Evolutionary conservation across 1,140 invertebrate genomes (phyloP).

Genomic region (Drosophila albomicans): DNA sequence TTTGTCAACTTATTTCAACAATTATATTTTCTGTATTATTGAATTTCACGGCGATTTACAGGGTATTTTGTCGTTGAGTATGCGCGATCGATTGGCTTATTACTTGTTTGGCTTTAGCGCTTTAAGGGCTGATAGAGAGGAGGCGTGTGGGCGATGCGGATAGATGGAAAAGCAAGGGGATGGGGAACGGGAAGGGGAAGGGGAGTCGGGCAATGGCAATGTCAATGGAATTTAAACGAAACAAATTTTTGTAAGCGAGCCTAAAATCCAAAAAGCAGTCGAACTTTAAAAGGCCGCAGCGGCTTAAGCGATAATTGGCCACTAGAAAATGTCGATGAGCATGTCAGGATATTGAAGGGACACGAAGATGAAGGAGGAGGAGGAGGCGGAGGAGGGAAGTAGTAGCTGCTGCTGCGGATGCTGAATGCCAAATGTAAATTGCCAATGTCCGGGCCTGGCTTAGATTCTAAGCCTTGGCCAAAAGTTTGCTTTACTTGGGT

Average conservation of each 20-base stretch:
- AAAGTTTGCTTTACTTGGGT: slow-evolving; percentile 17
- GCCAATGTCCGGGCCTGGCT: slow-evolving; percentile 73
- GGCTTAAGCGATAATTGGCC: slow-evolving; percentile 81
- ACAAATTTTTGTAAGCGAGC: slow-evolving; percentile 54
- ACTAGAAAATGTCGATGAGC: slow-evolving; percentile 68
- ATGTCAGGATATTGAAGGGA: slow-evolving; percentile 5
- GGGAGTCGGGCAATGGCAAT: slow-evolving; percentile 11
- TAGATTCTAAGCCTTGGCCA: slow-evolving; percentile 55
- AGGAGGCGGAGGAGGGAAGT: too few relatives aligned
- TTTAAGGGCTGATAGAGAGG: slow-evolving; percentile 24
- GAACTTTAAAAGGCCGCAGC: slow-evolving; percentile 30
- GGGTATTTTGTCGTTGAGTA: slow-evolving; percentile 7
- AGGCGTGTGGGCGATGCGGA: slow-evolving; percentile 4
- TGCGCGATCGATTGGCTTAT: background rate
- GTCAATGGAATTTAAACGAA: slow-evolving; percentile 81
- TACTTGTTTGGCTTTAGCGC: slow-evolving; percentile 61
- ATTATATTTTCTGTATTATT: background rate
- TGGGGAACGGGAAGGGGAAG: background rate
- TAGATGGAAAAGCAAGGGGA: background rate
- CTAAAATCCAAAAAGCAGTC: slow-evolving; percentile 50
- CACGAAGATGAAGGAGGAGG: background rate
- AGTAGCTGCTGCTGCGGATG: slow-evolving; percentile 33
- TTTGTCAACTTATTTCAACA: too few relatives aligned
- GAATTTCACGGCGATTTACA: background rate
- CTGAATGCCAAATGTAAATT: slow-evolving; percentile 73